Base-by-base conservation (phyloP, 1,140 invertebrate genomes). In the Asobara japonica region DNA sequence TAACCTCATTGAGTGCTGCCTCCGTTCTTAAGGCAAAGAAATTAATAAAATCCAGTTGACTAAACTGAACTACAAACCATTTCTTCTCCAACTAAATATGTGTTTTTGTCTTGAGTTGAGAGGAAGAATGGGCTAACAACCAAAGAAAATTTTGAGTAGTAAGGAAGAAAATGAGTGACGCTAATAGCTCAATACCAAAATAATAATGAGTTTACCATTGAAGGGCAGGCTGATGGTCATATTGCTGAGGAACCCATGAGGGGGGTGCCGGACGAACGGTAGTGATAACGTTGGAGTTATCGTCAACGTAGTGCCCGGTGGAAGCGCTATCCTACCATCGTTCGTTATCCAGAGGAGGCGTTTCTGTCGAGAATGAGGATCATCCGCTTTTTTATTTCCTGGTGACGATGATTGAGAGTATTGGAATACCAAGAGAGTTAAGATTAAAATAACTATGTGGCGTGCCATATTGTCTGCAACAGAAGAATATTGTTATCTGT, bases 171-270 rank as follows among this genome's bases (percentile, higher is more conserved):
- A n/a, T n/a, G n/a, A n/a, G n/a, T n/a, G n/a, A n/a, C n/a, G n/a
- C n/a, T n/a, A n/a, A n/a, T n/a, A n/a, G n/a, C n/a, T n/a, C n/a
- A n/a, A n/a, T n/a, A n/a, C n/a, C n/a, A n/a, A n/a, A n/a, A n/a
- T n/a, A n/a, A n/a, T n/a, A n/a, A n/a, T n/a, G n/a, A n/a, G n/a
- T n/a, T n/a, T n/a, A n/a, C n/a, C n/a, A n/a, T n/a, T 94, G 82
- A 96, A 94, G n/a, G 94, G 94, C 74, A 95, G 90, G 86, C 93
- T 95, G 78, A 95, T 91, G 25, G 94, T 93, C 88, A 96, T 89
- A 80, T 95, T 95, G 66, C 94, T 94, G 71, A 94, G 90, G 83
- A 95, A 95, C 56, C 94, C 94, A 79, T 93, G 91, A 0, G 94
- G 94, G 20, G 94, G 94, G 88, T 95, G 93, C 67, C 94, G 89